Evolutionary conservation across 1,140 invertebrate species (phyloP).

Genomic region (Tetragnatha versicolor): DNA sequence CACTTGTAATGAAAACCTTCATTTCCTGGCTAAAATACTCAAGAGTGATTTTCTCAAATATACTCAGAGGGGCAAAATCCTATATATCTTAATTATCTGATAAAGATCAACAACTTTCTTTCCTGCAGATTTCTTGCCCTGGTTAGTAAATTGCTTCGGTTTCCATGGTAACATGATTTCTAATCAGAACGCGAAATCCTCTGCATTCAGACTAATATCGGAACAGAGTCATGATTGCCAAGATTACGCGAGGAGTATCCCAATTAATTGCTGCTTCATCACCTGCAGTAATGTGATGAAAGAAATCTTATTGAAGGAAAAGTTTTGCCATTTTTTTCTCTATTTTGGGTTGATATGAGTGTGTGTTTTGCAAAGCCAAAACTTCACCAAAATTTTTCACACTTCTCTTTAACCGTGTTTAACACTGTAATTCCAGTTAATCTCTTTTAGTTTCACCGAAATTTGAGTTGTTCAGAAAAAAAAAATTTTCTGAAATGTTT

Average conservation of each 20-base stretch:
- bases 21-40: neutral
- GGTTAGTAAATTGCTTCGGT: slow-evolving; percentile 27
- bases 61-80: no score
- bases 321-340: slow-evolving; percentile 5
- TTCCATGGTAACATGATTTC: slow-evolving; percentile 20
- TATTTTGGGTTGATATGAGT: neutral
- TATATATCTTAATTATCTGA: slow-evolving; percentile 34
- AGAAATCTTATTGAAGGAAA: no score
- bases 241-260: slow-evolving; percentile 25
- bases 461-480: no score
- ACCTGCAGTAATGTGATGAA: slow-evolving; percentile 3
- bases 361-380: no score
- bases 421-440: no score
- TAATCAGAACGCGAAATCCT: slow-evolving; percentile 16
- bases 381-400: no score
- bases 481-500: no score
- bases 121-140: neutral
- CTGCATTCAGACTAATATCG: slow-evolving; percentile 12
- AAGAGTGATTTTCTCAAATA: neutral
- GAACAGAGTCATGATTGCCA: slow-evolving; percentile 8
- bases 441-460: no score
- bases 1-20: neutral
- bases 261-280: slow-evolving; percentile 34
- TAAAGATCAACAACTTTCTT: slow-evolving; percentile 19
- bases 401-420: no score